These are phyloP conservation scores for Hirtodrosophila trivittata DNA, from an alignment of 2,888 invertebrate genomes.

Conservation along the genomic window DNA sequence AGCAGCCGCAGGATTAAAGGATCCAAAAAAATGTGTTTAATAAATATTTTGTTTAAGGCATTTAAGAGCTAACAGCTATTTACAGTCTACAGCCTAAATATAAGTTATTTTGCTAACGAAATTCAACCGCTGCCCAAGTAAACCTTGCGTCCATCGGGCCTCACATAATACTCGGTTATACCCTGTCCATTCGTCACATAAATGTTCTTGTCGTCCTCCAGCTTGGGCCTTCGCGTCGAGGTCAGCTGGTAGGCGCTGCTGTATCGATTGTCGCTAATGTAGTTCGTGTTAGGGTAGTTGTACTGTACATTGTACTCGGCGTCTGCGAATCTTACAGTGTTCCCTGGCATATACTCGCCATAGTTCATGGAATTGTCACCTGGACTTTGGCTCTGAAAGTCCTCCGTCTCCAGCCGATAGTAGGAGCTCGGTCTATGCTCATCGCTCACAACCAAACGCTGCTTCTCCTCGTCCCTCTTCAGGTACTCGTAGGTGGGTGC, in stretches of 20 bases:
- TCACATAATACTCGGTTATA: slow-evolving; percentile 81
- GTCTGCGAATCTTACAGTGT: slow-evolving; percentile 38
- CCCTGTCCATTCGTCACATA: slow-evolving; percentile 82
- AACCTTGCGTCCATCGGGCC: slow-evolving; percentile 79
- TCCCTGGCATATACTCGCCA: slow-evolving; percentile 60
- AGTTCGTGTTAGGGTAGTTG: slow-evolving; percentile 70
- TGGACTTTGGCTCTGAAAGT: slow-evolving; percentile 28
- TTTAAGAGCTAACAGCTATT: slow-evolving; percentile 52
- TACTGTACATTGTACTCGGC: slow-evolving; percentile 38
- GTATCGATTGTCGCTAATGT: slow-evolving; percentile 67
- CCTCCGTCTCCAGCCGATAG: slow-evolving; percentile 55
- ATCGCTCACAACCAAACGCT: slow-evolving; percentile 66
- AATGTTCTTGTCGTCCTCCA: slow-evolving; percentile 79
- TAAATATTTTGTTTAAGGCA: slow-evolving; percentile 57
- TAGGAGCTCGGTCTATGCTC: slow-evolving; percentile 52
- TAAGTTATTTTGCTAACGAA: neutral
- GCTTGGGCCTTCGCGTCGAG: slow-evolving; percentile 43
- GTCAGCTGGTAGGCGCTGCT: slow-evolving; percentile 52
- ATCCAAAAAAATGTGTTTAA: slow-evolving; percentile 35
- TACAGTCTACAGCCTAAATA: slow-evolving; percentile 56
- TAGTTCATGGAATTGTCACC: slow-evolving; percentile 46
- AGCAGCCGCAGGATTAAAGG: slow-evolving; percentile 31
- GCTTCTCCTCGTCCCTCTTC: slow-evolving; percentile 44
- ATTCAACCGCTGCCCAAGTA: slow-evolving; percentile 64
- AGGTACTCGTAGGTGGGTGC: slow-evolving; percentile 62